These are phyloP conservation scores for Lagria hirta DNA, from an alignment of 2,888 invertebrate species.

Conservation along the genomic window DNA sequence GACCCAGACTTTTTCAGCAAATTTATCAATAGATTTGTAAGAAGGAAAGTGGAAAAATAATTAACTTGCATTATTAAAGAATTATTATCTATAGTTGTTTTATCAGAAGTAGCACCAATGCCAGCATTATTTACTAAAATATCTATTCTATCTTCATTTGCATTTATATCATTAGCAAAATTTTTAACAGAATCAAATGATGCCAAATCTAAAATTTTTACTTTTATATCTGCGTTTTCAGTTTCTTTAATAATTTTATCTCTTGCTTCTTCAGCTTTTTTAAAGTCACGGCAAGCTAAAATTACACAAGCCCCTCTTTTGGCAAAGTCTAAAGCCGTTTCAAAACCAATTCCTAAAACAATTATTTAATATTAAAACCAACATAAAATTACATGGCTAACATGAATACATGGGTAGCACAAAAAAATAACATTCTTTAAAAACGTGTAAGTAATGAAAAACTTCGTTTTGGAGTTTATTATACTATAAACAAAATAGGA, in stretches of 20 bases:
- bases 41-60: constrained; percentile 69
- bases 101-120: constrained; percentile 53
- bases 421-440: too few relatives aligned
- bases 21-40: constrained; percentile 59
- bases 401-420: too few relatives aligned
- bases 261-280: constrained; percentile 35
- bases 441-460: neutral
- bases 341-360: constrained; percentile 52
- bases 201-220: constrained; percentile 57
- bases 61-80: constrained; percentile 68
- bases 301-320: constrained; percentile 58
- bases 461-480: neutral
- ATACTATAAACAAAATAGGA: constrained; percentile 8
- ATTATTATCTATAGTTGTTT: constrained; percentile 63
- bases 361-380: neutral
- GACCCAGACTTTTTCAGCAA: constrained; percentile 24
- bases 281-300: constrained; percentile 56
- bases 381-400: neutral
- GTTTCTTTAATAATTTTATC: constrained; percentile 44
- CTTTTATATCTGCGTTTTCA: constrained; percentile 45
- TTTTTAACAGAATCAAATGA: constrained; percentile 59
- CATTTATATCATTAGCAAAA: constrained; percentile 63
- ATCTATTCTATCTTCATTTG: constrained; percentile 59
- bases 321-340: constrained; percentile 53
- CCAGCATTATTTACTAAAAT: constrained; percentile 69